These are phyloP conservation scores for Sycophila sp. DNA, from an alignment of 1,140 invertebrate species.

Conservation along the genomic window DNA sequence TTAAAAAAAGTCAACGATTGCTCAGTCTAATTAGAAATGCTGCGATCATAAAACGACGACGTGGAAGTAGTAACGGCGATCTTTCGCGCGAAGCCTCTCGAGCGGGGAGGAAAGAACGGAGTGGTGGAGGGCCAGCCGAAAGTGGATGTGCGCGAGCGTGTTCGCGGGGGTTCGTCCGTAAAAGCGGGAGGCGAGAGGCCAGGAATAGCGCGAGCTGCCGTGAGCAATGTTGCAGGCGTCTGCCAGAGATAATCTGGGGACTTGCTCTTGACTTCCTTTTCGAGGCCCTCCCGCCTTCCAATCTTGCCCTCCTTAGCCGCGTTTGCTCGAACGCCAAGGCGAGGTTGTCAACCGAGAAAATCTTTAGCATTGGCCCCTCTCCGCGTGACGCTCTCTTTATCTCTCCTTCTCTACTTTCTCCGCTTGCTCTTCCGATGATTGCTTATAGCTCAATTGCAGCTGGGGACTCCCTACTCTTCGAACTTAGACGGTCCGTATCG, in stretches of 20 bases:
- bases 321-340: not conserved
- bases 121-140: no score
- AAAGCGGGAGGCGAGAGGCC: no score
- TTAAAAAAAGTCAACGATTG: no score
- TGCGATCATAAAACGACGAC: no score
- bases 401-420: conserved; percentile 4
- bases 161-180: conserved; percentile 53
- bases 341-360: conserved; percentile 52
- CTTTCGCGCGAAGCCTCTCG: no score
- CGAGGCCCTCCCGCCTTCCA: conserved; percentile 38
- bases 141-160: conserved; percentile 28
- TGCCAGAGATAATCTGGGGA: conserved; percentile 32
- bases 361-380: conserved; percentile 52
- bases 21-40: no score
- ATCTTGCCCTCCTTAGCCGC: conserved; percentile 21
- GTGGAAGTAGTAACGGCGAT: no score
- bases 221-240: conserved; percentile 32
- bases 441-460: not conserved
- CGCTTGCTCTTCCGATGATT: conserved; percentile 7
- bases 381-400: not conserved
- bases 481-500: no score
- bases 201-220: conserved; percentile 52
- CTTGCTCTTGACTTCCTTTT: conserved; percentile 38
- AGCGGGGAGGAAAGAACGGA: not conserved
- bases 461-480: not conserved